Conservation (phyloP, 2,113 vertebrate species). For the Mormyrus iriodes region DNA sequence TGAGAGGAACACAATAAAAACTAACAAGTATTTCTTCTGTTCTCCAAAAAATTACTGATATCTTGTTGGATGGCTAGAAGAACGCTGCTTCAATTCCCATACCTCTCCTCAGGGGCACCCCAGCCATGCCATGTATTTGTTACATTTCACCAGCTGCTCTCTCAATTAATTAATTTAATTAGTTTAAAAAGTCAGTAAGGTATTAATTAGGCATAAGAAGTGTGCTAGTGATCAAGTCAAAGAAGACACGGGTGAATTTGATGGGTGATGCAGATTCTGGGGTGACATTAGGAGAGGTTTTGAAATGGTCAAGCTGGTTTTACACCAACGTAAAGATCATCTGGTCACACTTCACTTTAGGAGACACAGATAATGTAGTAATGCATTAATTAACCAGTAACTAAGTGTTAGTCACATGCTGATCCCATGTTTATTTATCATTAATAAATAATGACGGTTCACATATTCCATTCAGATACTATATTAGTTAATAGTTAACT, state of each 20-base stretch:
- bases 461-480: too few species aligned
- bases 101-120: neutral
- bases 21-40: neutral
- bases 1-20: neutral
- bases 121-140: neutral
- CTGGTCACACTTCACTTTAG: too few species aligned
- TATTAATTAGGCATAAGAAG: neutral
- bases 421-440: too few species aligned
- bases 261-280: too few species aligned
- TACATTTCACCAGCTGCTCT: neutral
- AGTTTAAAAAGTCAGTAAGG: neutral
- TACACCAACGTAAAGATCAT: too few species aligned
- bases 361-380: too few species aligned
- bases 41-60: neutral
- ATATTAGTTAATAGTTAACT: too few species aligned
- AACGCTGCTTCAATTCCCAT: neutral
- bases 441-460: too few species aligned
- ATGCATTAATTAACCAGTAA: neutral
- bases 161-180: neutral
- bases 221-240: neutral
- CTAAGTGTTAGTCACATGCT: too few species aligned
- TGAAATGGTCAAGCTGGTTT: too few species aligned
- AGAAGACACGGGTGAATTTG: neutral
- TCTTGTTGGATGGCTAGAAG: neutral
- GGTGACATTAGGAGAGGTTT: too few species aligned